These are phyloP conservation scores for Neuroterus valhalla DNA, from an alignment of 1,140 invertebrate species.

Conservation along the genomic window DNA sequence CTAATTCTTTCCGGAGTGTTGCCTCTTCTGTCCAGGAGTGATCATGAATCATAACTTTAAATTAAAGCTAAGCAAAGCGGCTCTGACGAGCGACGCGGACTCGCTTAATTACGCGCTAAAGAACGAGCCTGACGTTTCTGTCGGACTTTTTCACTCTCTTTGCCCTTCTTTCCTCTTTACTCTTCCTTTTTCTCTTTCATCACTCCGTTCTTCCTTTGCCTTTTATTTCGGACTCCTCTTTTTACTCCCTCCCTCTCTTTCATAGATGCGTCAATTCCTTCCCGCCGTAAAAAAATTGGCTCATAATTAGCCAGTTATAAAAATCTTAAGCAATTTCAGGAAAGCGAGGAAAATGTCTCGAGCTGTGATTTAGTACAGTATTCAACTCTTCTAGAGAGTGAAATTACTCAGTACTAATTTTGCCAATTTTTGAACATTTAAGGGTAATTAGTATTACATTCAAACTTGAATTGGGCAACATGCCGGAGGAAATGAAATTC, in stretches of 20 bases:
- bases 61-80: constrained; percentile 18
- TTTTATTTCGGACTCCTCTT: neutral
- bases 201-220: constrained; percentile 29
- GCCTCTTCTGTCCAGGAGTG: neutral
- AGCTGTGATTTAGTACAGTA: constrained; percentile 21
- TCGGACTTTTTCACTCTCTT: neutral
- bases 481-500: too few relatives aligned
- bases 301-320: constrained; percentile 30
- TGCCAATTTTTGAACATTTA: neutral
- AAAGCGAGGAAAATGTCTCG: constrained; percentile 1
- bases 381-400: neutral
- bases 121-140: constrained; percentile 12
- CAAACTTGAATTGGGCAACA: too few relatives aligned
- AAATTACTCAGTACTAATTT: neutral
- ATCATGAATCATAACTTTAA: constrained; percentile 26
- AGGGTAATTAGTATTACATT: too few relatives aligned
- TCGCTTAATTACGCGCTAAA: constrained; percentile 29
- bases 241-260: constrained; percentile 5
- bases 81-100: constrained; percentile 8
- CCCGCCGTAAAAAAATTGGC: constrained; percentile 26
- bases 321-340: constrained; percentile 29
- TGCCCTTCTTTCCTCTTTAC: neutral
- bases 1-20: constrained; percentile 1
- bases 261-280: constrained; percentile 16
- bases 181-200: constrained; percentile 9